phyloP scores from a whole-genome alignment of 2,888 invertebrate species.

The Amphipyra tragopoginis region DNA sequence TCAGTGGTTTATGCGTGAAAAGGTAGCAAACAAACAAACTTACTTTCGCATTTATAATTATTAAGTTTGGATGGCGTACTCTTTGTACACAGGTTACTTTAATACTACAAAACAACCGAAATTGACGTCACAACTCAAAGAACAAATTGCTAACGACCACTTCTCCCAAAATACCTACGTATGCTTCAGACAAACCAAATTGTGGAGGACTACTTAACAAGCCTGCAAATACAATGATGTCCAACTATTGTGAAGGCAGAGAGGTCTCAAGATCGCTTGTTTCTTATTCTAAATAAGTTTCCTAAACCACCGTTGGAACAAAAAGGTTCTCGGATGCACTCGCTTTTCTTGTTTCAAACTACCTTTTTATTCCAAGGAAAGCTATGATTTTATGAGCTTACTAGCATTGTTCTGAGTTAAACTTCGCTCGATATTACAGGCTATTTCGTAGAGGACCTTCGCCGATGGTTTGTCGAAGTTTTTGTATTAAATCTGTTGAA shows the following conservation, averaged over 20 bases:
- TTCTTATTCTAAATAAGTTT: constrained; percentile 64
- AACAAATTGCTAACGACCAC: constrained; percentile 45
- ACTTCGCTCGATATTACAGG: constrained; percentile 46
- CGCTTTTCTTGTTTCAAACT: constrained; percentile 47
- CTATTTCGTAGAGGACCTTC: constrained; percentile 23
- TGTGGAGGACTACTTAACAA: constrained; percentile 57
- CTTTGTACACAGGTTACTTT: too few relatives aligned
- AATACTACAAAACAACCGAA: too few relatives aligned
- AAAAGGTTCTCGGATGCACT: constrained; percentile 57
- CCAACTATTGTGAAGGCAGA: constrained; percentile 43
- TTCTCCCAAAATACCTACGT: constrained; percentile 30
- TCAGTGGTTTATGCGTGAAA: too few relatives aligned
- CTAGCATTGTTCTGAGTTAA: constrained; percentile 41
- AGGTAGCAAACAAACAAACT: too few relatives aligned
- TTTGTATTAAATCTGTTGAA: constrained; percentile 53
- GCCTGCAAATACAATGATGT: constrained; percentile 62
- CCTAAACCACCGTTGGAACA: constrained; percentile 52
- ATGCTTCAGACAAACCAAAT: constrained; percentile 44
- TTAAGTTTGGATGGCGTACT: too few relatives aligned
- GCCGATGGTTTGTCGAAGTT: constrained; percentile 20
- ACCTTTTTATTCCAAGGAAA: constrained; percentile 37
- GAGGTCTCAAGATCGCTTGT: constrained; percentile 53
- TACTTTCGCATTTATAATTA: too few relatives aligned
- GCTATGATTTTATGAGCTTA: constrained; percentile 55
- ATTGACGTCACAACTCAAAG: constrained; percentile 11